phyloP scores from a whole-genome alignment of 2,797 vertebrate species.

The Pseudopleuronectes americanus region DNA sequence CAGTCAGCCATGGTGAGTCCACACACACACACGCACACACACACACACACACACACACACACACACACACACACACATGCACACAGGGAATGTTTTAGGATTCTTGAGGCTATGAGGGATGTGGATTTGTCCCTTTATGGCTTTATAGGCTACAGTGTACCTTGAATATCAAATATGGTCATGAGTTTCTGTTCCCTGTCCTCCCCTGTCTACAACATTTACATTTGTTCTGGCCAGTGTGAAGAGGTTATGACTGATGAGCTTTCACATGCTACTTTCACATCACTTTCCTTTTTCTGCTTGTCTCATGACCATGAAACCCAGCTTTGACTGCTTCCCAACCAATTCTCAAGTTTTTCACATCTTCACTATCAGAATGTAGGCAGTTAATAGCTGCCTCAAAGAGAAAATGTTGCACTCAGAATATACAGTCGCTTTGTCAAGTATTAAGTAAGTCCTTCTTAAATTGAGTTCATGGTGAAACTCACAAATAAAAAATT shows the following conservation, averaged over 20 bases:
- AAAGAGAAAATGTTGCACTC: too few species aligned
- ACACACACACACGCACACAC: neutral
- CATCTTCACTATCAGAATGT: too few species aligned
- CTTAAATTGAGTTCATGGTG: too few species aligned
- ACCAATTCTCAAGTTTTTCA: too few species aligned
- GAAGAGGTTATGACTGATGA: neutral
- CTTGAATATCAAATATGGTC: neutral
- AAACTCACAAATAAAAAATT: too few species aligned
- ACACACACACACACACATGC: too few species aligned
- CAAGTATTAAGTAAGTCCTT: too few species aligned
- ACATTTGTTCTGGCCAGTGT: neutral
- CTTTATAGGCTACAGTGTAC: neutral
- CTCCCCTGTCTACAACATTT: neutral
- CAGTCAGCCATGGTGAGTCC: constrained; percentile 87
- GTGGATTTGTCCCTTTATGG: neutral
- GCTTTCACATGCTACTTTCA: neutral
- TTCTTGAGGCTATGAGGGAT: neutral
- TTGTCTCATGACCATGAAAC: neutral
- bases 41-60: neutral
- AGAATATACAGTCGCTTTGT: too few species aligned
- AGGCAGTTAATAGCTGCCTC: too few species aligned
- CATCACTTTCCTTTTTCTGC: constrained; percentile 1
- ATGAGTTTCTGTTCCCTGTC: neutral
- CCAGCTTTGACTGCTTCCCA: neutral
- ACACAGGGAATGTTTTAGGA: neutral